These are phyloP conservation scores for Halcyon malimbica DNA, from an alignment of 2,113 vertebrate genomes.

Conservation along the genomic window DNA sequence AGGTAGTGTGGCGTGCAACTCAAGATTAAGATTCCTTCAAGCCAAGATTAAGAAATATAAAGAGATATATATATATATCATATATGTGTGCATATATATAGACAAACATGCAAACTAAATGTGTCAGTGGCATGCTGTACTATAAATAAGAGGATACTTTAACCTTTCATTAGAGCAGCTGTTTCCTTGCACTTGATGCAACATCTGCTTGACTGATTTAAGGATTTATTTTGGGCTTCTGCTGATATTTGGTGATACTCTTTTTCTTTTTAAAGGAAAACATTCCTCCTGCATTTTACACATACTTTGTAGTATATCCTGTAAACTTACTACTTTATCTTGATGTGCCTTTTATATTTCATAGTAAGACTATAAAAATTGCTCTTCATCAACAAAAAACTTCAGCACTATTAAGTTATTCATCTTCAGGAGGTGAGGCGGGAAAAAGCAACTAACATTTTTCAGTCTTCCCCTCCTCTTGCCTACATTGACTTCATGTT, in stretches of 20 bases:
- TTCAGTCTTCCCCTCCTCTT: background rate
- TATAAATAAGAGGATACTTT: constrained; percentile 46
- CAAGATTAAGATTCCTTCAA: background rate
- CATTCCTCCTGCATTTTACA: background rate
- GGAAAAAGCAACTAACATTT: background rate
- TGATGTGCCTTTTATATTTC: background rate
- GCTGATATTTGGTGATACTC: background rate
- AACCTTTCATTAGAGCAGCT: constrained; percentile 19
- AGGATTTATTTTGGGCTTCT: constrained; percentile 32
- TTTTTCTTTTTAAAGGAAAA: background rate
- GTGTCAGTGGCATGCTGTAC: background rate
- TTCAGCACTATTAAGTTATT: background rate
- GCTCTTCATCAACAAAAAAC: background rate
- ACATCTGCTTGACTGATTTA: constrained; percentile 41
- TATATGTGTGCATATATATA: background rate
- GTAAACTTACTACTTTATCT: background rate
- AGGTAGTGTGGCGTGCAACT: background rate
- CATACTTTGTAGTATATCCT: background rate
- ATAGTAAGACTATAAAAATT: background rate
- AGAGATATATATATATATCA: background rate
- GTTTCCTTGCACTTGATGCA: constrained; percentile 6
- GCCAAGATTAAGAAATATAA: background rate
- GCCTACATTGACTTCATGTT: background rate
- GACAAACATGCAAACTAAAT: background rate
- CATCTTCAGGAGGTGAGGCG: background rate